phyloP scores from a whole-genome alignment of 2,113 vertebrate species.

The Ictidomys tridecemlineatus region DNA sequence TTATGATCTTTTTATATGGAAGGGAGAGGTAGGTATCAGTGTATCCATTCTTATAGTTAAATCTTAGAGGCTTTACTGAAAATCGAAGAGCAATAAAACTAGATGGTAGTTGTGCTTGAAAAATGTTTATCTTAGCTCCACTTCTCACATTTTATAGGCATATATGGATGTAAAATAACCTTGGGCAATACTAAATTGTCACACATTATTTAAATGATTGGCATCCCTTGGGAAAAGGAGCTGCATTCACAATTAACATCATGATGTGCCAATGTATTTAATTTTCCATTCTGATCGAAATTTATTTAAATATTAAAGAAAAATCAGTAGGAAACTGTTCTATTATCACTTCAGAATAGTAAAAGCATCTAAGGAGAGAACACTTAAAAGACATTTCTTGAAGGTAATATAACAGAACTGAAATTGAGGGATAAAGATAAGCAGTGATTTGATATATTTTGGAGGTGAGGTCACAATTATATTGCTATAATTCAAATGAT shows the following conservation, averaged over 20 bases:
- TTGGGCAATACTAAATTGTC: neutral
- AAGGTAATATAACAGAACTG: neutral
- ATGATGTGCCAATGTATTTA: neutral
- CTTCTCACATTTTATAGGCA: conserved; percentile 34
- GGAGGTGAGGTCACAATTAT: neutral
- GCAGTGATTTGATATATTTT: neutral
- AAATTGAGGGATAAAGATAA: neutral
- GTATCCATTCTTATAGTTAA: conserved; percentile 57
- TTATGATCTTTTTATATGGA: conserved; percentile 55
- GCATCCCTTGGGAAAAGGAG: neutral
- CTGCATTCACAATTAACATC: neutral
- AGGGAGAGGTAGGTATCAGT: conserved; percentile 24
- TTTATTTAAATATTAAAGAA: conserved; percentile 58
- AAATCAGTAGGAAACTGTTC: neutral
- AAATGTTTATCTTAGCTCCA: conserved; percentile 47
- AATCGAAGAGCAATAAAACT: conserved; percentile 68
- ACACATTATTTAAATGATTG: conserved; percentile 35
- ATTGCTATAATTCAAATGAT: neutral
- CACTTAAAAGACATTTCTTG: neutral
- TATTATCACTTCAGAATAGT: neutral
- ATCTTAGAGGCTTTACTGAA: conserved; percentile 65
- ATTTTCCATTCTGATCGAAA: neutral
- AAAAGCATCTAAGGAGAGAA: neutral
- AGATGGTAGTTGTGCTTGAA: conserved; percentile 59
- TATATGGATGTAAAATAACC: conserved; percentile 5